A percentile compares a stretch with the other conserved stretches of the same genome.
Conservation (phyloP, 2,113 vertebrate genomes). For the Pomatorhinus ruficollis region DNA sequence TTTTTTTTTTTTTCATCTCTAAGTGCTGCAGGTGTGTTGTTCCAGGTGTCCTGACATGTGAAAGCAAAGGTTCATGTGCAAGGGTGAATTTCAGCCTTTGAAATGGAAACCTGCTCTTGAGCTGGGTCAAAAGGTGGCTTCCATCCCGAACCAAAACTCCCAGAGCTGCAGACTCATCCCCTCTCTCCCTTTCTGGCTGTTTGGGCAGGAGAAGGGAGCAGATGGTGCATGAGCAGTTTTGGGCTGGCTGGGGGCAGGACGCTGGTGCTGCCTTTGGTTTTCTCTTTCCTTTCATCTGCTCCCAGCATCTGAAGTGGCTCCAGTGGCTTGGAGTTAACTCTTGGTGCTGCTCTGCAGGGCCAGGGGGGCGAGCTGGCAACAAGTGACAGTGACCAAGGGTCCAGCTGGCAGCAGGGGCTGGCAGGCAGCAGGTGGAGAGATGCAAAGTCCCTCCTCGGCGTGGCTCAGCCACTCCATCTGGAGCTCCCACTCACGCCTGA, state of each 20-base stretch:
- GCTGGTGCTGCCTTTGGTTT: neutral
- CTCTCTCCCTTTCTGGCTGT: neutral
- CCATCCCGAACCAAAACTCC: neutral
- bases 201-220: neutral
- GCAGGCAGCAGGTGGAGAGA: neutral
- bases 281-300: neutral
- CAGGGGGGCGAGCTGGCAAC: neutral
- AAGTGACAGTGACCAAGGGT: neutral
- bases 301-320: neutral
- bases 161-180: neutral
- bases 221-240: neutral
- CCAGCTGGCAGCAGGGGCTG: conserved; percentile 30
- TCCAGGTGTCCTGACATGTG: neutral
- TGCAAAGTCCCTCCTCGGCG: neutral
- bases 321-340: neutral
- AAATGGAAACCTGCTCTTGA: neutral
- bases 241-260: neutral
- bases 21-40: conserved; percentile 22
- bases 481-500: neutral
- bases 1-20: neutral
- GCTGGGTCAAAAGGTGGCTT: neutral
- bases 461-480: conserved; percentile 33
- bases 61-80: neutral
- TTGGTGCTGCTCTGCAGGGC: neutral
- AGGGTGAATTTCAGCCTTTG: neutral